Evolutionary conservation across 2,113 vertebrate genomes (phyloP), one percentile per base, ranked within the genome.

Genomic region (Gulo gulo): DNA sequence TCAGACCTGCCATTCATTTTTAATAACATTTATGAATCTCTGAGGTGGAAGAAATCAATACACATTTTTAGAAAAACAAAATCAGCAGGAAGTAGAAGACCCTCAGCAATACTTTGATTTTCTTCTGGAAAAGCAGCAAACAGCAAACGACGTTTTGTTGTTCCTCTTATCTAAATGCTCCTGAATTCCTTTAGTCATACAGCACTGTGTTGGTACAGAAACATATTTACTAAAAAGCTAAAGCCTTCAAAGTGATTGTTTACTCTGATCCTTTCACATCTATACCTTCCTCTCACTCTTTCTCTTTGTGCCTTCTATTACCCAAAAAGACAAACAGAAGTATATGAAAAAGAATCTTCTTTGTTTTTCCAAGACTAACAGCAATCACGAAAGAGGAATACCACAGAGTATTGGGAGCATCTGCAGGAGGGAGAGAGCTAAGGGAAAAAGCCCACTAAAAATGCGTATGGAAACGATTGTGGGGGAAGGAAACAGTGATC

Each of bases 11-110:
- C 95, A 98, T 99, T 99, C 92, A 98, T 98, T 98, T 98, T 99
- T 98, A 99, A 98, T 98, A 98, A 98, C 93, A 97, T 98, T 98
- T 98, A 98, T 98, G 97, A 98, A 98, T 97, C 97, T 98, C 97
- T 96, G 96, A 99, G 96, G 97, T 98, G 69, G 97, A 98, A 98
- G 96, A 98, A 98, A 98, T 98, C 97, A 98, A 98, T 98, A 97
- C 55, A 73, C 50, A 95, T 98, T 98, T 98, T 98, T 98, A 98
- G 97, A 97, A 98, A 99, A 98, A 98, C 88, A 98, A 98, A 98
- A 98, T 98, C 98, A 98, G 96, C 97, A 98, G 95, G 98, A 99
- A 98, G 97, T 97, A 98, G 95, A 97, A 98, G 97, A 98, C 98
- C 95, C 95, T 98, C 94, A 98, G 95, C 96, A 79, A 96, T 61